Evolutionary conservation across 2,888 invertebrate genomes (phyloP).

Genomic region (Eupithecia tripunctaria): DNA sequence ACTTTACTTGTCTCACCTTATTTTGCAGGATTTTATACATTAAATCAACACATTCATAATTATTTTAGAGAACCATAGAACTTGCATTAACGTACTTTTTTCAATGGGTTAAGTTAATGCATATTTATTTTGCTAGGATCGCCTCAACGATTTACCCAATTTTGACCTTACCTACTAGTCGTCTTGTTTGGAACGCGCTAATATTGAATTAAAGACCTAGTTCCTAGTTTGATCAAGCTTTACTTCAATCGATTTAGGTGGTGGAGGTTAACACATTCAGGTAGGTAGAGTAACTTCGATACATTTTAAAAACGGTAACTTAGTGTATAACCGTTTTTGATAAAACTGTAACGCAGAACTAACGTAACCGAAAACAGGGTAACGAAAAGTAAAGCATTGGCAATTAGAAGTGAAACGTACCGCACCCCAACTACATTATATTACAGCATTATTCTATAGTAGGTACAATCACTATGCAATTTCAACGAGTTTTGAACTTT

Average conservation of each 20-base stretch:
- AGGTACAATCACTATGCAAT: constrained; percentile 47
- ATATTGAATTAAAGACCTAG: too few species aligned
- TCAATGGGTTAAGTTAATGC: not conserved
- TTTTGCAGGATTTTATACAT: not conserved
- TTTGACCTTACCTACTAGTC: not conserved
- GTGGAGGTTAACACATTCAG: not conserved
- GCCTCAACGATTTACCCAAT: not conserved
- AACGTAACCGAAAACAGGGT: not conserved
- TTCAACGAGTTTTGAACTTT: constrained; percentile 49
- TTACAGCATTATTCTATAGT: constrained; percentile 42
- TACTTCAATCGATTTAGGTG: not conserved
- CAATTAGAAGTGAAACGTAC: constrained; percentile 32
- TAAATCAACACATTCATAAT: not conserved
- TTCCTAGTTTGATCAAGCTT: not conserved
- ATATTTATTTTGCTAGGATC: not conserved
- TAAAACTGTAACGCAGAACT: not conserved
- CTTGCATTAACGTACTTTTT: not conserved
- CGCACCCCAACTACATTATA: constrained; percentile 38
- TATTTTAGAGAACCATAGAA: not conserved
- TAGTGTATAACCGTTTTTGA: constrained; percentile 11
- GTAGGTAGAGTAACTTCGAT: too few species aligned
- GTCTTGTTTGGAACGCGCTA: too few species aligned
- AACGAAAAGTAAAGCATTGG: not conserved
- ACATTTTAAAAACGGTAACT: not conserved
- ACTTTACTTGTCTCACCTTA: constrained; percentile 8